Percentiles rank a stretch among this genome's conserved stretches.
Evolutionary conservation across 2,888 invertebrate species (phyloP).

Genomic region (Aricia artaxerxes): DNA sequence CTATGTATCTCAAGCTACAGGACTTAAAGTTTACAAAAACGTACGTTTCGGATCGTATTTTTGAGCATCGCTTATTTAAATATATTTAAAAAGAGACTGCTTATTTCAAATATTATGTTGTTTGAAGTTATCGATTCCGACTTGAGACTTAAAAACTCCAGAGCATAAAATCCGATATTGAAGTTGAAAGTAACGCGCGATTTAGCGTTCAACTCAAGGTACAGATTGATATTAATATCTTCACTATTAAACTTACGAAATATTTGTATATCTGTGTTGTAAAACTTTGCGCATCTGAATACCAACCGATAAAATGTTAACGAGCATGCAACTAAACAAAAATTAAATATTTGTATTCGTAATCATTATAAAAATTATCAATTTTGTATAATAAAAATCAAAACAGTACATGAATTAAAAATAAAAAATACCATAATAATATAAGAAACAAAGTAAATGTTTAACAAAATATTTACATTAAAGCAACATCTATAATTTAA

Average conservation of each 20-base stretch:
- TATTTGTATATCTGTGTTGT: slow-evolving; percentile 11
- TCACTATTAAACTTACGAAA: background rate
- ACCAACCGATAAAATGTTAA: slow-evolving; percentile 39
- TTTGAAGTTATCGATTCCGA: background rate
- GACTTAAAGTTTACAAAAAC: slow-evolving; percentile 18
- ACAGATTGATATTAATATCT: background rate
- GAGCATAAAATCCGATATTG: slow-evolving; percentile 12
- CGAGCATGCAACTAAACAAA: slow-evolving; percentile 31
- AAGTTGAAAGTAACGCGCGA: background rate
- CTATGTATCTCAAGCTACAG: slow-evolving; percentile 9
- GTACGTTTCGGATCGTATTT: background rate
- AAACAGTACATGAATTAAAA: slow-evolving; percentile 56
- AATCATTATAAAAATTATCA: slow-evolving; percentile 24
- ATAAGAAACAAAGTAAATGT: slow-evolving; percentile 67
- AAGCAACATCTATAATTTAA: slow-evolving; percentile 76
- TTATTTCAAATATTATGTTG: background rate
- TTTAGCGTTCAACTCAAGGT: slow-evolving; percentile 6
- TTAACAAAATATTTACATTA: slow-evolving; percentile 77
- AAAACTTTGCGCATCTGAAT: slow-evolving; percentile 32
- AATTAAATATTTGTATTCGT: slow-evolving; percentile 8
- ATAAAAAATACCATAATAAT: slow-evolving; percentile 54
- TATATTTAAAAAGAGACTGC: background rate
- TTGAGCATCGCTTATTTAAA: background rate
- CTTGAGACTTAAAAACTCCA: slow-evolving; percentile 8
- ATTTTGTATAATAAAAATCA: slow-evolving; percentile 39